Evolutionary conservation across 2,113 vertebrate species (phyloP), one percentile per base, ranked within the genome.

Genomic region (Hirundichthys speculiger): DNA sequence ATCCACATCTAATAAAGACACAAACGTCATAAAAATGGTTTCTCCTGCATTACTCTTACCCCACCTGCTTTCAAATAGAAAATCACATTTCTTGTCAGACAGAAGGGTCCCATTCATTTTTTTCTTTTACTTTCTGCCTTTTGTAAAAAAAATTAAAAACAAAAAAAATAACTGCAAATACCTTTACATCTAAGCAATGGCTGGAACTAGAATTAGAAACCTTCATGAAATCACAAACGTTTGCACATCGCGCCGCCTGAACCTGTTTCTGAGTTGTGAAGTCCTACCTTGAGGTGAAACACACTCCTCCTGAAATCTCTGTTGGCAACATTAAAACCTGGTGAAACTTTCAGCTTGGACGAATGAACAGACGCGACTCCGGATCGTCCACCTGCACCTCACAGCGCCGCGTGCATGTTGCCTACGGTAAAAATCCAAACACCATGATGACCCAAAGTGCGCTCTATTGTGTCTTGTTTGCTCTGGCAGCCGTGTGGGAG

Each of bases 251-350:
- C 19, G 20, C 18, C 30, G 40, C 25, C 64, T 27, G 69, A 85
- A 89, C 90, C 80, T 86, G 80, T 60, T 75, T 63, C 22, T 42
- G 55, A 66, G 64, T 73, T 70, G 43, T 75, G 40, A 76, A 66
- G 41, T 64, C 89, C 52, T 90, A 93, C 93, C 93, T 93, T 84
- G 90, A 90, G 79, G 90, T 91, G 86, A 92, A 93, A 90, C 91
- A 93, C 91, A 92, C 90, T 89, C 90, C 91, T 89, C 77, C 91
- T 66, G 89, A 86, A 82, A 89, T 87, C 90, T 93, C 92, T 79
- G 90, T 93, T 62, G 92, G 92, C 87, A 93, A 91, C 92, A 93
- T 93, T 77, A 88, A 93, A 91, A 85, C 56, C 54, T 58, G 69
- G 59, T 5, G 56, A 61, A 87, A 88, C 65, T 82, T 80, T 73